Evolutionary conservation across 2,797 vertebrate species (phyloP).

Genomic region (Parauchenoglanis ngamensis): DNA sequence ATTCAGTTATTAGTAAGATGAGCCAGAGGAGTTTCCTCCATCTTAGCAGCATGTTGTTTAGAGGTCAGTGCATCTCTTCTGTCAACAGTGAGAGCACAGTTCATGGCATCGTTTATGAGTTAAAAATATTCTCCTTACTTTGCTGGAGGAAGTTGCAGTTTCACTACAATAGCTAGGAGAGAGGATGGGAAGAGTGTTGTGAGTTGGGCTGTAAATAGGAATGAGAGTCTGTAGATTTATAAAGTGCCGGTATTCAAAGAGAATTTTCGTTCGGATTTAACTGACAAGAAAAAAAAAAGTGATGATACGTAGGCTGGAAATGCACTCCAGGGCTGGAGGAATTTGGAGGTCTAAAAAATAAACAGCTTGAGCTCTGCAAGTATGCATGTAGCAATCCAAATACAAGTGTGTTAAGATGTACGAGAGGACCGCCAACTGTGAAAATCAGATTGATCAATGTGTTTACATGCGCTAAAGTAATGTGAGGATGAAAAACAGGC

Average conservation of each 20-base stretch:
- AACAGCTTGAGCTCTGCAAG: not conserved
- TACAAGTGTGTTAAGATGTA: not conserved
- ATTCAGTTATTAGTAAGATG: not conserved
- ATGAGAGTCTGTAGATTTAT: not conserved
- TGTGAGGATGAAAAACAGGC: not conserved
- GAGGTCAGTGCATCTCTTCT: not conserved
- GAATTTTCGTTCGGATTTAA: not conserved
- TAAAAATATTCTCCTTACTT: not conserved
- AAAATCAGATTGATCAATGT: not conserved
- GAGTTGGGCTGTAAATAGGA: not conserved
- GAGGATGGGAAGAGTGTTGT: not conserved
- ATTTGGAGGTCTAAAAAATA: not conserved
- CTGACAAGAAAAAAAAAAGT: not conserved
- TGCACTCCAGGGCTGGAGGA: not conserved
- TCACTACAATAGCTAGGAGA: not conserved
- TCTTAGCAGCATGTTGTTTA: not conserved
- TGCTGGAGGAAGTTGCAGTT: not conserved
- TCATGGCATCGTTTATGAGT: not conserved
- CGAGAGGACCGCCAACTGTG: not conserved
- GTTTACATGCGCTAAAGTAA: constrained; percentile 6
- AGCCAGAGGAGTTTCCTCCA: not conserved
- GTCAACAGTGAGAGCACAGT: not conserved
- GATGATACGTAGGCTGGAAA: not conserved
- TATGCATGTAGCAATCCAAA: not conserved
- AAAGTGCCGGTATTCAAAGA: not conserved